Base-by-base conservation (phyloP, 2,797 vertebrate species). In the Acipenser oxyrinchus region DNA sequence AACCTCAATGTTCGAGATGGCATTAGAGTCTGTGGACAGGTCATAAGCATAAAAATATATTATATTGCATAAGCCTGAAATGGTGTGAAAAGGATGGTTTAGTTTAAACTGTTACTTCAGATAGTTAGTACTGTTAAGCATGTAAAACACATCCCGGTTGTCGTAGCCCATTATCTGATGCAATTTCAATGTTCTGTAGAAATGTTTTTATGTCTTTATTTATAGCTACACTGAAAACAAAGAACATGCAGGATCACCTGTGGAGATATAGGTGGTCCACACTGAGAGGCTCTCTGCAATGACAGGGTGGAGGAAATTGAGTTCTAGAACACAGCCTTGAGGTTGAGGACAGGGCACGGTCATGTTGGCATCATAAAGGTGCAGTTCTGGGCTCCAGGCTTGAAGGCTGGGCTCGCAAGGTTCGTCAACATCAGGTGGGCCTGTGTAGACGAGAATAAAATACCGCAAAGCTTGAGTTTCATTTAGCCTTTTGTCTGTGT, bases 381-480 rank as follows among this genome's bases (percentile, higher is more conserved):
- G 95, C 7, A 98, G 91, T 75, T 97, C 95, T 0, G 96, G 96
- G 70, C 95, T 99, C 96, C 96, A 99, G 10, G 95, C 92, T 78
- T 94, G 96, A 69, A 98, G 85, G 62, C 95, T 99, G 10, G 93
- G 94, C 72, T 97, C 95, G n/a, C 96, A 99, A 1, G 94, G 87
- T 77, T 93, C 93, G 68, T 97, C 93, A 71, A 99, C 96, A 0
- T 99, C 96, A 0, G 96, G 96, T 3, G 93, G 88, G 2, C 96
- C 96, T 99, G 75, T 9, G 37, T 37, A 4, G 55, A 9, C 15
- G 62, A 66, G 52, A 0, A 58, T 69, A 49, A 69, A 62, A 66
- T 63, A 64, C 66, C 0, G 0, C 73, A 18, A 61, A 37, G 37
- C 4, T 37, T 37, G 37, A 37, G 37, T 37, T 37, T 37, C 37